Base-by-base conservation (phyloP, 2,113 vertebrate genomes). In the Pelecanus crispus region DNA sequence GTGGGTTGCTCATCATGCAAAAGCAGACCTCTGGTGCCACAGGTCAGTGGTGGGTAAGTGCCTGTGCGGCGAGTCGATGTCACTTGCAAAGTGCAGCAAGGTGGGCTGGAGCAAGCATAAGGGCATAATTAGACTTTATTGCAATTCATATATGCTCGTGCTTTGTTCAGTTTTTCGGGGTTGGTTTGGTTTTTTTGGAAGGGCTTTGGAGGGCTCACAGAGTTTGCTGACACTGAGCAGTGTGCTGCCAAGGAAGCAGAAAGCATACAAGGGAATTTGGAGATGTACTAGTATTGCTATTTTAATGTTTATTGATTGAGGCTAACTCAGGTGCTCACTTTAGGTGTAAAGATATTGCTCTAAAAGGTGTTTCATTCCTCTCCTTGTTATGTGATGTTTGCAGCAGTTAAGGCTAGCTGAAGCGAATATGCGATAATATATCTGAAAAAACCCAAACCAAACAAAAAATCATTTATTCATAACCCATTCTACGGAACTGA, bases 31-130 rank as follows among this genome's bases (percentile, higher is more conserved):
- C 16, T 18, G 3, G 19, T 73, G 70, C 45, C 34, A 6, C 38
- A 20, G 32, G 13, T 28, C 53, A n/a, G 70, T 5, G 14, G 10
- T 61, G 63, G 42, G 67, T 34, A 5, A 16, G 34, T 0, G 6
- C 9, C 56, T 17, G 49, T 38, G 38, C 1, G 0, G 8, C 25
- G 3, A 13, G 31, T 11, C 0, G 0, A 6, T 26, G 44, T 6
- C 63, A 8, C 45, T 32, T 61, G n/a, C 3, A 2, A 45, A 42
- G 47, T 7, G 25, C 38, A 49, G 47, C 8, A 32, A 24, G 26
- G 34, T 31, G 32, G 26, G 44, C 36, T 36, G 62, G 49, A 19
- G 49, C 34, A 47, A 29, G 53, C 13, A 1, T 17, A 18, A 45
- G 25, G 38, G 29, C 17, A 5, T 19, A 4, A 26, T 75, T 36